Evolutionary conservation across 2,888 invertebrate genomes (phyloP), one percentile per base, ranked within the genome.

Genomic region (Seladonia tumulorum): DNA sequence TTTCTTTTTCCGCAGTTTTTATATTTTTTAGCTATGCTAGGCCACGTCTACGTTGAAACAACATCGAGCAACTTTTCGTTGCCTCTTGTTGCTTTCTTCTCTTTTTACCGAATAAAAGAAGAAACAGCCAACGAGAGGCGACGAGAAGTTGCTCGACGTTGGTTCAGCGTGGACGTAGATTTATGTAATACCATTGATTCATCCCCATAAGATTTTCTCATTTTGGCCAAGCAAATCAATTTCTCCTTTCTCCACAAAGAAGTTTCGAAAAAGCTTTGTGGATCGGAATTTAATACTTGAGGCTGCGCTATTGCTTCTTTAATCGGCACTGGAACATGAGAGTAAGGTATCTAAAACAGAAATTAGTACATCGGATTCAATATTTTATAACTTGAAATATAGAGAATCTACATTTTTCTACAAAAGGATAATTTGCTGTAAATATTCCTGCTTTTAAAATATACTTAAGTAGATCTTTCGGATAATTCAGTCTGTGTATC

Each of bases 221-320:
- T 94, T 88, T 91, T 93, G 5, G 94, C 93, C n/a, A 93, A 80
- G 49, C 93, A 93, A 75, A 93, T 93, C 78, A 89, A 82, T 74
- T 93, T 93, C 57, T 94, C 94, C 70, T 92, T 93, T 53, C 86
- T 89, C 94, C 94, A 94, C 10, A 94, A 79, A 12, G 93, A 93
- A 7, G 92, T 82, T 83, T 94, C 94, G 74, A 94, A 94, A 47
- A 93, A 92, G 45, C 87, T 92, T 74, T 89, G 83, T 5, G 92
- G 77, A 60, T 92, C 88, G 5, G 88, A 35, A 82, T 93, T 92
- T 53, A 92, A 79, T 29, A 91, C 63, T 57, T 91, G 90, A 1
- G 90, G 91, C 45, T 92, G 90, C 3, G 87, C 76, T 74, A 93
- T 87, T 5, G 92, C 91, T 5, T 87, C 80, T 78, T 89, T 93